Conservation (phyloP, 2,888 invertebrate species). For the Hedychridium roseum region DNA sequence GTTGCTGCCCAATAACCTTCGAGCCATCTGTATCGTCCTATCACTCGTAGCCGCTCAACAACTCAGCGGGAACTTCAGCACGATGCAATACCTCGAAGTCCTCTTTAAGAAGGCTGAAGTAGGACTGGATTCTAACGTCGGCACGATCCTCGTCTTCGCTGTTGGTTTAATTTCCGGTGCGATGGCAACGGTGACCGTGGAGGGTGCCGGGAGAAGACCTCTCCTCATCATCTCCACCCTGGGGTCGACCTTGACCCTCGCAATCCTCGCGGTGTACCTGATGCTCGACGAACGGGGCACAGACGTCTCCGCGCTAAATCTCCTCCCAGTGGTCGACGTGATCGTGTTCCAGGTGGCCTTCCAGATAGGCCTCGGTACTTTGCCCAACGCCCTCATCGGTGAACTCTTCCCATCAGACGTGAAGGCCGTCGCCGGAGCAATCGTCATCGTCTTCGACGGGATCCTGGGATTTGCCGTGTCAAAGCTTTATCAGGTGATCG, state of each 20-base stretch:
- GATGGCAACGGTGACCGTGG: slow-evolving; percentile 58
- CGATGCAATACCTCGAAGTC: slow-evolving; percentile 55
- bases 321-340: slow-evolving; percentile 52
- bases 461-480: slow-evolving; percentile 54
- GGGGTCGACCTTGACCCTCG: slow-evolving; percentile 51
- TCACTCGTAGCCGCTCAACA: slow-evolving; percentile 58
- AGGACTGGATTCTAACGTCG: slow-evolving; percentile 51
- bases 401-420: slow-evolving; percentile 58
- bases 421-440: slow-evolving; percentile 55
- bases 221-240: slow-evolving; percentile 65
- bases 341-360: slow-evolving; percentile 55
- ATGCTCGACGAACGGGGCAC: slow-evolving; percentile 24
- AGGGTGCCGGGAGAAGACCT: slow-evolving; percentile 64
- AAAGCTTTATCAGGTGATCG: slow-evolving; percentile 54
- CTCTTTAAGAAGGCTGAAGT: slow-evolving; percentile 45
- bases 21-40: slow-evolving; percentile 52
- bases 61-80: slow-evolving; percentile 57
- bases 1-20: slow-evolving; percentile 41
- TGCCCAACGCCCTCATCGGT: slow-evolving; percentile 56
- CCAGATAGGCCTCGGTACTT: slow-evolving; percentile 56
- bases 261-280: slow-evolving; percentile 50
- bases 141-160: slow-evolving; percentile 64
- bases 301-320: slow-evolving; percentile 45
- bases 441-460: slow-evolving; percentile 55
- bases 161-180: slow-evolving; percentile 62